Conservation (phyloP, 2,797 vertebrate species). For the Neomorphus geoffroyi region DNA sequence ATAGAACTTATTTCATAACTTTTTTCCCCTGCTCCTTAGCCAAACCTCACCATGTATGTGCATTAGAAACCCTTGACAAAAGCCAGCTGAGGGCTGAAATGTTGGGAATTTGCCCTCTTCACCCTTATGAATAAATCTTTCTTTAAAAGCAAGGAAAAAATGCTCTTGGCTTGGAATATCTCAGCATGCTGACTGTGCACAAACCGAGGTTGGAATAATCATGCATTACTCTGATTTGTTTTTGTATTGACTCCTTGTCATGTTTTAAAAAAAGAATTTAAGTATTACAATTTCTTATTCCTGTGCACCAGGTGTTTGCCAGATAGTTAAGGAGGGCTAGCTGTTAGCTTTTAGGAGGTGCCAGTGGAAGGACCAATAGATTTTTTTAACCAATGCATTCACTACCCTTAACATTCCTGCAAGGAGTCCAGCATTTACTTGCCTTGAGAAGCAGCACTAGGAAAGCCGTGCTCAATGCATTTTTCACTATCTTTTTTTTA, state of each 20-base stretch:
- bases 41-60: constrained; percentile 41
- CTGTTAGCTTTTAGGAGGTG: constrained; percentile 1
- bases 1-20: constrained; percentile 21
- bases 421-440: neutral
- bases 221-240: constrained; percentile 43
- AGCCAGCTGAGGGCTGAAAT: constrained; percentile 57
- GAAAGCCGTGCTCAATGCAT: neutral
- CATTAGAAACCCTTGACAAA: constrained; percentile 52
- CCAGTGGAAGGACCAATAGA: neutral
- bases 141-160: constrained; percentile 42
- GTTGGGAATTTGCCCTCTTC: constrained; percentile 65
- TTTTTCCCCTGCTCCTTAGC: neutral
- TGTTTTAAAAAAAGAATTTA: constrained; percentile 20
- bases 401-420: neutral
- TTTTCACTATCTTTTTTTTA: neutral
- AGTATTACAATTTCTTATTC: constrained; percentile 7
- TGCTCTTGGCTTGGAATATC: constrained; percentile 33
- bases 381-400: neutral
- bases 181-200: constrained; percentile 63
- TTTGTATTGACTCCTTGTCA: constrained; percentile 50
- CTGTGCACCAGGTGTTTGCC: constrained; percentile 6
- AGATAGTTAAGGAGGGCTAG: constrained; percentile 14
- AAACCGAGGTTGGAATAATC: constrained; percentile 36
- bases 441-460: neutral
- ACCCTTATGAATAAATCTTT: constrained; percentile 59